A percentile compares a stretch with the other conserved stretches of the same genome.
phyloP scores from a whole-genome alignment of 2,797 vertebrate species.

The Bradypodion pumilum region DNA sequence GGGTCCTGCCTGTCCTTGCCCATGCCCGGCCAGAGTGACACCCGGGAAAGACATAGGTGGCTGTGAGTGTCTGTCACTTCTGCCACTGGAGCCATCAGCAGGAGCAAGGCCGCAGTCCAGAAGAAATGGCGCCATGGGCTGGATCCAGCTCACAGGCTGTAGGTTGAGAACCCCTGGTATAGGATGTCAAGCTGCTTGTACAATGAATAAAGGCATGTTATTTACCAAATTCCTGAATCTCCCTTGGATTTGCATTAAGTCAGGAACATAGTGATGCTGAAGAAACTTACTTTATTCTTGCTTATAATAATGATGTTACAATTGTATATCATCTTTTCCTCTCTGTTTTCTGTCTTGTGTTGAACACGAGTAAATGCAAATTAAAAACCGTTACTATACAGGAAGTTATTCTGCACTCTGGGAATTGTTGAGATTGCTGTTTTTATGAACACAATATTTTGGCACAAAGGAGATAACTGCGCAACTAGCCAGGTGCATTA shows the following conservation, averaged over 20 bases:
- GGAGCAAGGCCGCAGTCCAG: too few species aligned
- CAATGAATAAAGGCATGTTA: not conserved
- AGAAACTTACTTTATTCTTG: not conserved
- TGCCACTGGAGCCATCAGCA: too few species aligned
- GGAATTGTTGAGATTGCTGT: not conserved
- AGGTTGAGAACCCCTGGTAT: too few species aligned
- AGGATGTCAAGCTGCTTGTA: not conserved
- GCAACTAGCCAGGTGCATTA: not conserved
- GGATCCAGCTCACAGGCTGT: too few species aligned
- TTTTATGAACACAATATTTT: slow-evolving; percentile 3
- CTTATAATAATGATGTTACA: not conserved
- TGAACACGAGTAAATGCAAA: not conserved
- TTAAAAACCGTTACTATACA: not conserved
- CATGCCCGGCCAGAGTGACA: too few species aligned
- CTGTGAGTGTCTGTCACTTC: too few species aligned
- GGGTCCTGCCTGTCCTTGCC: too few species aligned
- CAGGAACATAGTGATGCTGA: not conserved
- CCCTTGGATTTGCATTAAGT: not conserved
- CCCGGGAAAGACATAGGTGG: too few species aligned
- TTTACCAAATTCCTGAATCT: not conserved
- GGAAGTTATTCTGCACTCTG: not conserved
- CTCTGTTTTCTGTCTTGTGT: not conserved
- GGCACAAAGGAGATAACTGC: not conserved
- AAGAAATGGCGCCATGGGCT: too few species aligned
- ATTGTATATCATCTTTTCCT: not conserved